Percentiles rank a stretch among this genome's conserved stretches.
Evolutionary conservation across 2,797 vertebrate species (phyloP).

Genomic region (Paguma larvata): DNA sequence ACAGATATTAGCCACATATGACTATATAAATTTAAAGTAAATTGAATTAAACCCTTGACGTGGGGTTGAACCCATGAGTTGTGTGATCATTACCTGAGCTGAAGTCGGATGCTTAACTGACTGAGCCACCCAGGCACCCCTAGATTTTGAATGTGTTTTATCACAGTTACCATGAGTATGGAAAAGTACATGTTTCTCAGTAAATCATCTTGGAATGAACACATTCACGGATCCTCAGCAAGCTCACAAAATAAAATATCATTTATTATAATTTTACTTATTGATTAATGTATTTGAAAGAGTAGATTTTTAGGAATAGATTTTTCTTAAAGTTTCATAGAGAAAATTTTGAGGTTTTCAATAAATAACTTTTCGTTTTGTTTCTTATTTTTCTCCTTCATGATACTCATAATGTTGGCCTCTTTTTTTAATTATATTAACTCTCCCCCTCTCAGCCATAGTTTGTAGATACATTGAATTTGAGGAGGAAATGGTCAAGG

Average conservation of each 20-base stretch:
- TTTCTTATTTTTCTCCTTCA: conserved; percentile 1
- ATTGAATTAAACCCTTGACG: neutral
- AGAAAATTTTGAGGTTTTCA: neutral
- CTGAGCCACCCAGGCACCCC: too few species aligned
- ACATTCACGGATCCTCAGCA: neutral
- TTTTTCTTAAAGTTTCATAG: neutral
- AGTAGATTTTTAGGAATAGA: neutral
- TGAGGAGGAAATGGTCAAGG: neutral
- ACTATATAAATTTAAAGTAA: neutral
- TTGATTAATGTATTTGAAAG: neutral
- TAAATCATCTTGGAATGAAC: conserved; percentile 22
- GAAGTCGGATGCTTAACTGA: too few species aligned
- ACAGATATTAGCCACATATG: neutral
- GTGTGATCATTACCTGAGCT: too few species aligned
- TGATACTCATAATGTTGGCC: neutral
- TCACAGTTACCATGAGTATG: neutral
- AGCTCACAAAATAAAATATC: neutral
- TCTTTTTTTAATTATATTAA: neutral
- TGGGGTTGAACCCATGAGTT: too few species aligned
- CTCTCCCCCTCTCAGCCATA: neutral
- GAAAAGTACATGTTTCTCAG: neutral
- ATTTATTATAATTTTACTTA: neutral
- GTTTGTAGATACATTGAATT: neutral
- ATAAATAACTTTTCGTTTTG: neutral
- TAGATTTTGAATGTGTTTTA: neutral